A percentile compares a stretch with the other conserved stretches of the same genome.
Evolutionary conservation across 2,113 vertebrate genomes (phyloP).

Genomic region (Cryptotis parvus): DNA sequence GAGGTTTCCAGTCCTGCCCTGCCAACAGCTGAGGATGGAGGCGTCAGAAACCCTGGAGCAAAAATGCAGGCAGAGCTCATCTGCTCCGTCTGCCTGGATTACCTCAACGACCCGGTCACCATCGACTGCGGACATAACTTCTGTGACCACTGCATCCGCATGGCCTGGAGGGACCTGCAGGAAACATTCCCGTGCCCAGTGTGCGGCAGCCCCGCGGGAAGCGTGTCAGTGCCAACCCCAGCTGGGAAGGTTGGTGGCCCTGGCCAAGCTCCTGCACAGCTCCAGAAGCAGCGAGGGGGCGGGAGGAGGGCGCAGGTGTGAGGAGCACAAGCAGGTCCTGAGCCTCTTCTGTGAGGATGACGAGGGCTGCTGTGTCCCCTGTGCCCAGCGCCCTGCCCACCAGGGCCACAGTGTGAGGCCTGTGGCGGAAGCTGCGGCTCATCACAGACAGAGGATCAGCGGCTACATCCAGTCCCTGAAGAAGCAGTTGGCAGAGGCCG

Average conservation of each 20-base stretch:
- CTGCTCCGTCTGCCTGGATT: neutral
- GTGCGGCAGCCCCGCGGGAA: neutral
- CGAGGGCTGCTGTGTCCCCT: constrained; percentile 32
- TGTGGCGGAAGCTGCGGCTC: neutral
- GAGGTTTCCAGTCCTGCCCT: too few species aligned
- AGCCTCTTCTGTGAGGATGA: constrained; percentile 74
- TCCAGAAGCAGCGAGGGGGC: neutral
- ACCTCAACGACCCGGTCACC: neutral
- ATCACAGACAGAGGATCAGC: neutral
- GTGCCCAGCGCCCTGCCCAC: neutral
- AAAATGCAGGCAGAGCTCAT: too few species aligned
- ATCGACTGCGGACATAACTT: constrained; percentile 31
- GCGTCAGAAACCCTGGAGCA: too few species aligned
- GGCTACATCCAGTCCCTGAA: neutral
- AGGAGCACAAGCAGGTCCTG: neutral
- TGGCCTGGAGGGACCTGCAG: too few species aligned
- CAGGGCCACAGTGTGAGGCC: neutral
- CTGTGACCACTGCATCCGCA: too few species aligned
- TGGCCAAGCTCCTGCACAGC: neutral
- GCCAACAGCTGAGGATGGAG: too few species aligned
- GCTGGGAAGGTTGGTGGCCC: neutral
- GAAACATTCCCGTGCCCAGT: too few species aligned
- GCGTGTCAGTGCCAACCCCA: neutral
- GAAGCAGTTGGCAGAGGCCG: neutral
- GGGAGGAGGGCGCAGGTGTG: too few species aligned